phyloP scores from a whole-genome alignment of 2,113 vertebrate genomes.

The Menidia beryllina region DNA sequence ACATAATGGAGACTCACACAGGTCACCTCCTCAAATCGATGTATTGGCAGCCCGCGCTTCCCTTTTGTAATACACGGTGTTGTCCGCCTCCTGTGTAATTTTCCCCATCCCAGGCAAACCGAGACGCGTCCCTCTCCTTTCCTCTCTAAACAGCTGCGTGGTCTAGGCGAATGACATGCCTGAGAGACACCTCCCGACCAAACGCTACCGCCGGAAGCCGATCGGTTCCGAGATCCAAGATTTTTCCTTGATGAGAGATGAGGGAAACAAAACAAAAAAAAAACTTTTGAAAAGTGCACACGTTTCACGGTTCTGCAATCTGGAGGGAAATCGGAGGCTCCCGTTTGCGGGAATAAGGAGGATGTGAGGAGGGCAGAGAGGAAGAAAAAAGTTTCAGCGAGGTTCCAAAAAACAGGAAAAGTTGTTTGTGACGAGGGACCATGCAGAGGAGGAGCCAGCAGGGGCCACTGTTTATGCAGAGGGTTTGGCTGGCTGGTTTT shows the following conservation, averaged over 20 bases:
- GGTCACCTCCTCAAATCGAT: conserved; percentile 60
- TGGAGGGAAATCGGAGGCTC: conserved; percentile 18
- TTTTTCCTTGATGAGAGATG: conserved; percentile 24
- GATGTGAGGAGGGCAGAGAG: conserved; percentile 40
- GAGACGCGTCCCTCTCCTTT: conserved; percentile 55
- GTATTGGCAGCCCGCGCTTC: conserved; percentile 56
- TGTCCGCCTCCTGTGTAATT: conserved; percentile 68
- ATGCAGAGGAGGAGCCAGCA: conserved; percentile 67
- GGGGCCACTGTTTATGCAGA: conserved; percentile 77
- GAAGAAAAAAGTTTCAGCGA: conserved; percentile 27
- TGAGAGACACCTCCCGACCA: conserved; percentile 63
- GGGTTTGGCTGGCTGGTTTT: conserved; percentile 3
- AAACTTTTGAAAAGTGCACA: conserved; percentile 65
- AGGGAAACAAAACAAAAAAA: conserved; percentile 21
- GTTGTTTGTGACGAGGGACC: conserved; percentile 32
- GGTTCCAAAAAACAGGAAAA: conserved; percentile 31
- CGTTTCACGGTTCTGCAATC: conserved; percentile 44
- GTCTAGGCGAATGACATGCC: conserved; percentile 64
- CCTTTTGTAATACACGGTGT: conserved; percentile 51
- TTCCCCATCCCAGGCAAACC: conserved; percentile 58
- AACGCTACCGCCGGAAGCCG: conserved; percentile 49
- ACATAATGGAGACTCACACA: conserved; percentile 66
- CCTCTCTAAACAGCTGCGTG: conserved; percentile 61
- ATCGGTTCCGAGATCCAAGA: conserved; percentile 16
- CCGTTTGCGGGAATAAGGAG: conserved; percentile 48